Base-by-base conservation (phyloP, 2,797 vertebrate species). In the Coregonus sp. region DNA sequence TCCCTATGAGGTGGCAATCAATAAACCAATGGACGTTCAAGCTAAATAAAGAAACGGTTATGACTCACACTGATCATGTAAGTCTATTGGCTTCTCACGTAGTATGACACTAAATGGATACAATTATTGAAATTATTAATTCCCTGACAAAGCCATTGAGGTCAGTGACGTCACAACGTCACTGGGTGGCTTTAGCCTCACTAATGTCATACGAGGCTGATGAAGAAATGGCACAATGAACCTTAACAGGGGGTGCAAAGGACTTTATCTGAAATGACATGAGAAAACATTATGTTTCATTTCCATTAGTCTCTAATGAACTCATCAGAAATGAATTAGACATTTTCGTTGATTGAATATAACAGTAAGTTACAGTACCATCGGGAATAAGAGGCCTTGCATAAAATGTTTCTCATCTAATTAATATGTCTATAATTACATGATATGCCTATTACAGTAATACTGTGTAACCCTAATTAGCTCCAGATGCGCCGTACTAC, bases 281-380 rank as follows among this genome's bases (percentile, higher is more conserved):
- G 47, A 67, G 81, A 31, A 47, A 81, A 81, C 77, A 87, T 84
- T 12, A 11, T 47, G 40, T 47, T 81, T 82, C 33, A 18, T 37
- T 76, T 79, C 75, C 56, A 70, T 83, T 78, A 47, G 52, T 82
- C 80, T 82, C 79, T n/a, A 75, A 82, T 78, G 77, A 91, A 89
- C 81, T 86, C 81, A 87, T 87, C 85, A 88, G 85, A 87, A 77
- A 73, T 81, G 73, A 85, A 85, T 88, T 78, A 88, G 74, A 35
- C 73, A 72, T 81, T 54, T 54, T 75, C 77, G 85, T 84, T 87
- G 81, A 90, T 87, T 87, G 85, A 88, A 80, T 63, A 78, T 12
- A 67, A 70, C 12, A 1, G 79, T 85, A 71, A 83, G 76, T 82
- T 12, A 47, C 40, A 47, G 9, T 82, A 86, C 76, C 54, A 75